Base-by-base conservation (phyloP, 1,140 invertebrate species). In the Caenorhabditis remanei region DNA sequence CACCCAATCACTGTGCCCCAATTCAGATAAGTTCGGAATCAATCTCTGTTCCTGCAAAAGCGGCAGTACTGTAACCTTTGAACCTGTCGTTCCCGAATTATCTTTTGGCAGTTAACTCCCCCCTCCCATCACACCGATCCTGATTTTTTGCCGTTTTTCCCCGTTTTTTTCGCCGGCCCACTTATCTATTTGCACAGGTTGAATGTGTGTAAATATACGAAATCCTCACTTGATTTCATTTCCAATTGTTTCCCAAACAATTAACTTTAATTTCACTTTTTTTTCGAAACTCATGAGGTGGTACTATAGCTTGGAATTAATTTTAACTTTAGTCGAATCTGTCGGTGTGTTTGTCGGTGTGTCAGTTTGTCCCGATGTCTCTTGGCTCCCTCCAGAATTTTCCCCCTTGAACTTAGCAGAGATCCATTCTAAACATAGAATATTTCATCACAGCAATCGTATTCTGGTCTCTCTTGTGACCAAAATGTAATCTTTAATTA, bases 401-500 rank as follows among this genome's bases (percentile, higher is more conserved):
- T 1, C 14, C 40, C 11, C 32, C 7, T 65, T 65, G 32, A 32
- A 32, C 32, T 32, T 3, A 9, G 8, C 9, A 40, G 11, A 65
- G 8, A 3, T 32, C 19, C 32, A 9, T 40, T 40, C 11, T 9
- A 40, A 1, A 7, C 21, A 4, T 13, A 6, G 9, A 65, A 65
- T 58, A 65, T 65, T 65, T 65, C 61, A 65, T 40, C 21, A 40
- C 61, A 65, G 3, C 40, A 11, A 58, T 65, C 61, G 61, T 65
- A 65, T 65, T 65, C 32, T 65, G 32, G 13, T 40, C 61, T 58
- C 32, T 65, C 24, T 65, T 40, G 56, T 58, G 56, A 19, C 13
- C 13, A n/a, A 61, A 8, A 40, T 65, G 24, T 65, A 65, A 32
- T 65, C 61, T 65, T 65, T 65, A 65, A 65, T 65, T 65, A 65